Base-by-base conservation (phyloP, 2,888 invertebrate genomes). In the Orchesellides sinensis region DNA sequence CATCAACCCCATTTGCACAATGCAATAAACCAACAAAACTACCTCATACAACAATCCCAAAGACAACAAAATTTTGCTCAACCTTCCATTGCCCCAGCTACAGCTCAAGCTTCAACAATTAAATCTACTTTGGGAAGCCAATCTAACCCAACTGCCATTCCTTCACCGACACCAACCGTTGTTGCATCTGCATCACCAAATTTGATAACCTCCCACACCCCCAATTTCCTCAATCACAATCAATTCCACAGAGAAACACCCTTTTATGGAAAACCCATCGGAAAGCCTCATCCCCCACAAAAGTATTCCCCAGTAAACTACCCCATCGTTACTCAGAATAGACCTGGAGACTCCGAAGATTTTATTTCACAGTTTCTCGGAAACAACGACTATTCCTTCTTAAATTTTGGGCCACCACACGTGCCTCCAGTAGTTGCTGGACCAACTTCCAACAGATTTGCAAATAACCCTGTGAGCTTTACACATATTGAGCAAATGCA, bases 401-500 rank as follows among this genome's bases (percentile, higher is more conserved):
- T 83, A 4, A 27, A 40, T 4, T 17, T 65, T 6, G 69, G 70
- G 3, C 61, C 35, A 6, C 80, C 61, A n/a, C 72, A 54, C 19
- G 23, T 32, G 5, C 77, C 83, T 19, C 73, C 78, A 72, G 78
- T 78, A n/a, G 59, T 78, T 59, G 66, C 78, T 40, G 83, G 83
- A n/a, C 78, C 83, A 6, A 73, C 70, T 0, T 54, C 66, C 3
- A 61, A 52, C 61, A 59, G 66, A 56, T 73, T 73, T 52, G 10
- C 10, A 14, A 52, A 54, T n/a, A 70, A 61, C 19, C 83, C 83
- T 2, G 68, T 83, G 29, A 83, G 83, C 29, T 83, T 83, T 32
- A 35, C 29, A 19, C 66, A 83, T 32, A 83, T 83, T 61, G 83
- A 83, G 61, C 83, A 83, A 78, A 77, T 83, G 77, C 73, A 72